Base-by-base conservation (phyloP, 2,888 invertebrate genomes). In the Andrena bicolor region DNA sequence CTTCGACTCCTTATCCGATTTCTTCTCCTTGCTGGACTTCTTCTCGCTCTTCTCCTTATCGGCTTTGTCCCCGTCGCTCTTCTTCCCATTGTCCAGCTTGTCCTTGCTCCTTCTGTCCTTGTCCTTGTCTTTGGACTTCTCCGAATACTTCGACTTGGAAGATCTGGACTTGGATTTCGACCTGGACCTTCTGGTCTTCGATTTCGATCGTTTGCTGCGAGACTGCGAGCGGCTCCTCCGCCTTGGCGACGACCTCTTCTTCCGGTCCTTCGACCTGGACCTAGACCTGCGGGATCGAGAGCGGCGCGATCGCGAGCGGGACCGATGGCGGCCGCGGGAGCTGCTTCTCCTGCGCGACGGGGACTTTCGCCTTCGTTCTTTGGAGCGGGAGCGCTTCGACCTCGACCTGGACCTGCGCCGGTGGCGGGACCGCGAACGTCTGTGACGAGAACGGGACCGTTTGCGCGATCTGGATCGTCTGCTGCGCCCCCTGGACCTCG, bases 161-260 rank as follows among this genome's bases (percentile, higher is more conserved):
- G 93, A 92, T 82, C 92, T 92, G 2, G 94, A 93, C 49, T 94
- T 93, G 0, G 94, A 95, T 83, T 94, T 94, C 0, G 94, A 95
- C 48, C 95, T 92, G 0, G 95, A 94, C 3, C 94, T 90, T 61
- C 94, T 91, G 0, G 94, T 93, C 35, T 94, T 92, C 0, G 96
- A 95, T 49, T 95, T 95, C 0, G 96, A 95, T 72, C 96, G 95
- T 83, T 96, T 96, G 86, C 95, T 96, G 0, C 95, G 93, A 1
- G 94, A 94, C 16, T 89, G 94, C 2, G 95, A 94, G 16, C 94
- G 92, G 71, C 93, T 93, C 41, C 90, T 89, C 80, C 91, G 90
- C 1, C 90, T 90, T 0, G 92, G 91, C 0, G 93, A 91, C 0
- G 93, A 91, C 41, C 90, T 89, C 84, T 91, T 92, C 80, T 92